phyloP scores from a whole-genome alignment of 1,140 invertebrate species.

The Chionoecetes opilio region DNA sequence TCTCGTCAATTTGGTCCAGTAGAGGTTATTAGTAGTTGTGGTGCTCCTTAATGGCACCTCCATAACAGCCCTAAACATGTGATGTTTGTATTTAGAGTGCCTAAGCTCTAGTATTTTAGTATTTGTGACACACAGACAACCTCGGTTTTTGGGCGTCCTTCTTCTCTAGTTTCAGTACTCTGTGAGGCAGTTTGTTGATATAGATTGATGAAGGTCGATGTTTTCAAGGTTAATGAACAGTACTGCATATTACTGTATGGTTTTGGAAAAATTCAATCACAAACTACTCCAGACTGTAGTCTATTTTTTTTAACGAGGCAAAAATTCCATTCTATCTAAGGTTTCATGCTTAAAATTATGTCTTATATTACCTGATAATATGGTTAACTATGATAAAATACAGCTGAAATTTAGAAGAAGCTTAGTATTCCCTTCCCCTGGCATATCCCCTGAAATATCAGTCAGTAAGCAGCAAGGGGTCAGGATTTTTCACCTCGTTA shows the following conservation, averaged over 20 bases:
- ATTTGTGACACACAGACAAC: constrained; percentile 60
- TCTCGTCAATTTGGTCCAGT: constrained; percentile 79
- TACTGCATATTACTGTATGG: constrained; percentile 23
- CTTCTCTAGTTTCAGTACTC: background rate
- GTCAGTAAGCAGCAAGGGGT: no score
- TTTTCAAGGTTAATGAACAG: background rate
- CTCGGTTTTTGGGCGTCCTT: constrained; percentile 54
- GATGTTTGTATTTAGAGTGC: constrained; percentile 80
- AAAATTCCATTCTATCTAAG: no score
- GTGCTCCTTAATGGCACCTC: constrained; percentile 70
- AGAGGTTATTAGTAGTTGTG: constrained; percentile 77
- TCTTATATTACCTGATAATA: no score
- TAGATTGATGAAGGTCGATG: background rate
- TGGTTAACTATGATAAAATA: no score
- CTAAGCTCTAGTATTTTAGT: constrained; percentile 79
- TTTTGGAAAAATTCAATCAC: background rate
- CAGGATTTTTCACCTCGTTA: no score
- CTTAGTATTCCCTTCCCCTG: no score
- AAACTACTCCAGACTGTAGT: constrained; percentile 18
- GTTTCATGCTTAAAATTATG: no score
- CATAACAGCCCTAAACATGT: constrained; percentile 78
- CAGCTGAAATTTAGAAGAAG: no score
- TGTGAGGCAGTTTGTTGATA: background rate
- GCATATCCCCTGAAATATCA: no score
- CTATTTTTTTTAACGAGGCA: no score